Evolutionary conservation across 2,797 vertebrate genomes (phyloP).

Genomic region (Buceros bicornis): DNA sequence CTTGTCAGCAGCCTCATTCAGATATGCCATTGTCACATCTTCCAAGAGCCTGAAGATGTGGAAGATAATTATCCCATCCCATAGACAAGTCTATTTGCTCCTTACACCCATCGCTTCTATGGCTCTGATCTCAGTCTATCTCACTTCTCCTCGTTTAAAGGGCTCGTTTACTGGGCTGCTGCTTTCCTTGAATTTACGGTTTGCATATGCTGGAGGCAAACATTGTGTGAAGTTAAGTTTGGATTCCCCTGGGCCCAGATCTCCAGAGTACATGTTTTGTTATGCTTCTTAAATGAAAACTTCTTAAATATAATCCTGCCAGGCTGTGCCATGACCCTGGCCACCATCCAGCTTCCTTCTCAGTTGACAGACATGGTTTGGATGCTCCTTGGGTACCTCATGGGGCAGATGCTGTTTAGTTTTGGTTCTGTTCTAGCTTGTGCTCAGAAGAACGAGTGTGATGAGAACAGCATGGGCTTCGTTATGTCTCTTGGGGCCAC

Average conservation of each 20-base stretch:
- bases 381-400: accelerated
- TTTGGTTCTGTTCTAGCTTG: background rate
- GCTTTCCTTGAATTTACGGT: background rate
- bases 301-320: background rate
- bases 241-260: background rate
- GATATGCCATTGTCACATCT: constrained; percentile 37
- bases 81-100: constrained; percentile 58
- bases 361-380: accelerated
- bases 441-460: background rate
- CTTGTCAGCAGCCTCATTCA: constrained; percentile 53
- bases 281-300: background rate
- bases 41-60: constrained; percentile 31
- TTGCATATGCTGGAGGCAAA: background rate
- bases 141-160: background rate
- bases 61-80: constrained; percentile 54
- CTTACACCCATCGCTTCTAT: background rate
- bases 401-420: accelerated
- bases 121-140: background rate
- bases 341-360: background rate
- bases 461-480: accelerated
- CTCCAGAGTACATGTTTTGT: background rate
- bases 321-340: background rate
- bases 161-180: background rate
- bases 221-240: background rate
- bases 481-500: accelerated